phyloP scores from a whole-genome alignment of 2,888 invertebrate species.

The Malacosoma neustria region DNA sequence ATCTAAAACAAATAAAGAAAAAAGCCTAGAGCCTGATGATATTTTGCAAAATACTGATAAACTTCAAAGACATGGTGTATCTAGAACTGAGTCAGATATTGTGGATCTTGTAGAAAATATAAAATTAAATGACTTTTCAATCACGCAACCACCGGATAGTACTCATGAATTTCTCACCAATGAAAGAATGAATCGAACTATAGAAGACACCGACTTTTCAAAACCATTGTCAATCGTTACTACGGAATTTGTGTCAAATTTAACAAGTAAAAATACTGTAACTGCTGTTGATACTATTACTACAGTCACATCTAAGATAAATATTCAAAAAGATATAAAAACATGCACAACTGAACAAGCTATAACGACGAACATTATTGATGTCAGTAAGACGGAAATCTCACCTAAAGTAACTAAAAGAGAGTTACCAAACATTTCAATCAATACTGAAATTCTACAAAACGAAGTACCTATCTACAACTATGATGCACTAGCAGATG shows the following conservation, averaged over 20 bases:
- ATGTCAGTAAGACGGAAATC: no score
- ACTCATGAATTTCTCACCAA: neutral
- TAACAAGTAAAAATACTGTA: slow-evolving; percentile 2
- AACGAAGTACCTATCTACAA: neutral
- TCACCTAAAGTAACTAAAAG: no score
- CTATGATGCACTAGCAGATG: slow-evolving; percentile 15
- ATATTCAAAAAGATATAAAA: no score
- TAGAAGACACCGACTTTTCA: neutral
- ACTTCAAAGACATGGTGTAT: no score
- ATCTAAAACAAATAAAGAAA: slow-evolving; percentile 5
- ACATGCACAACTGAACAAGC: no score
- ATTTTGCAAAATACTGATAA: no score
- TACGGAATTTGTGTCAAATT: neutral
- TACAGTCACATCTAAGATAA: neutral
- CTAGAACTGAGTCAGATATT: no score
- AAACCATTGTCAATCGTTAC: neutral
- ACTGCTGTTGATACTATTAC: neutral
- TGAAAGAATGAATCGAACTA: neutral
- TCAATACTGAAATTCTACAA: neutral
- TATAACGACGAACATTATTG: no score
- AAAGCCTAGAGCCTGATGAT: no score
- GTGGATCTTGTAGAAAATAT: no score
- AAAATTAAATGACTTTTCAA: no score
- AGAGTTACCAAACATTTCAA: no score
- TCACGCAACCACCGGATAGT: neutral